These are phyloP conservation scores for Cirrhinus molitorella DNA, from an alignment of 2,797 vertebrate species.

Conservation along the genomic window DNA sequence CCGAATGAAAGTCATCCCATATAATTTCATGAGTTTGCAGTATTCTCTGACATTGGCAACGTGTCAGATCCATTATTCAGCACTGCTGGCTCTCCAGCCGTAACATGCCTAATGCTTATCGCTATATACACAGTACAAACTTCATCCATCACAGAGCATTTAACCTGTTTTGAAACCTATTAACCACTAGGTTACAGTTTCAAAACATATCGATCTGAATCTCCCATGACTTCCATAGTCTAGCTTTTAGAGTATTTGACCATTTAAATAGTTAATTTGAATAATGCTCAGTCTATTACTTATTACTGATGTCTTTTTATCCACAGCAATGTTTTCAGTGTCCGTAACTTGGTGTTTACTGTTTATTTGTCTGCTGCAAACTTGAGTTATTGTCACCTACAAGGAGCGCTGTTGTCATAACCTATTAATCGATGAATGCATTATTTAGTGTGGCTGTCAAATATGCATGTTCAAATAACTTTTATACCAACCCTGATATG, in stretches of 20 bases:
- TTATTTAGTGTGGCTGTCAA: not conserved
- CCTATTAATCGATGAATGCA: not conserved
- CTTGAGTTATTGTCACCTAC: not conserved
- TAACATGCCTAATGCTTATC: conserved; percentile 27
- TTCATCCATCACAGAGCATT: conserved; percentile 25
- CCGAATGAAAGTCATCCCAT: conserved; percentile 37
- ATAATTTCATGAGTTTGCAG: conserved; percentile 41
- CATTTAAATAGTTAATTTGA: not conserved
- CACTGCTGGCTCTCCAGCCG: conserved; percentile 11
- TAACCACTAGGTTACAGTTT: conserved; percentile 14
- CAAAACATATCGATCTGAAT: conserved; percentile 30
- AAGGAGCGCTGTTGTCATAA: not conserved
- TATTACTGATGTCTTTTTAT: not conserved
- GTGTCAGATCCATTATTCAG: conserved; percentile 49
- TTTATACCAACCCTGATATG: not conserved
- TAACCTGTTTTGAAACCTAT: conserved; percentile 20
- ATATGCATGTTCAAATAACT: not conserved
- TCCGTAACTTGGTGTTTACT: not conserved
- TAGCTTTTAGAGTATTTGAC: not conserved
- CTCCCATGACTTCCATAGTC: not conserved
- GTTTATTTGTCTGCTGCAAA: not conserved
- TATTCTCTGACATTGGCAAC: conserved; percentile 43
- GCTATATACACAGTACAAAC: conserved; percentile 27
- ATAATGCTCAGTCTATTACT: not conserved
- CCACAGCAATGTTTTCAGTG: not conserved